These are phyloP conservation scores for Anseranas semipalmata DNA, from an alignment of 2,113 vertebrate species.

Conservation along the genomic window DNA sequence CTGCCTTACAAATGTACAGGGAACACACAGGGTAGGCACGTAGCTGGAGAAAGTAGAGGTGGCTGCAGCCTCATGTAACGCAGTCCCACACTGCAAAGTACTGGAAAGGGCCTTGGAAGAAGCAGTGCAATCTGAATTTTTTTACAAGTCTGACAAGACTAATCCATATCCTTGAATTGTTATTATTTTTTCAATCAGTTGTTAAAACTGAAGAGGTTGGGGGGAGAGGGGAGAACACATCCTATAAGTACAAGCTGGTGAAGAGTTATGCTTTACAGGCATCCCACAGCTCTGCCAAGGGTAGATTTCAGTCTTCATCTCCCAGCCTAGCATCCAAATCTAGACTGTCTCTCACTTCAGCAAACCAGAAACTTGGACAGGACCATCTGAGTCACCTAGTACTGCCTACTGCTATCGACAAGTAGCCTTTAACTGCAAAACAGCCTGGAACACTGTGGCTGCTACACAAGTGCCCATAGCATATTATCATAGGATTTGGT, in stretches of 20 bases:
- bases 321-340: background rate
- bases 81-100: background rate
- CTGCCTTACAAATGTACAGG: conserved; percentile 36
- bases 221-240: background rate
- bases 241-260: background rate
- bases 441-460: background rate
- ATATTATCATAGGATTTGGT: background rate
- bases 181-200: background rate
- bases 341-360: background rate
- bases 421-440: background rate
- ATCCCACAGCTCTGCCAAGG: background rate
- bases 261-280: background rate
- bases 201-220: background rate
- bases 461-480: accelerated
- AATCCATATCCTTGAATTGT: background rate
- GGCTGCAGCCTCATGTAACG: background rate
- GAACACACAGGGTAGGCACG: background rate
- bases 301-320: background rate
- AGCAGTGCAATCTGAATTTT: background rate
- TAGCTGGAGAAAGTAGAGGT: background rate
- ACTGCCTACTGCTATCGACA: background rate
- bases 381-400: background rate
- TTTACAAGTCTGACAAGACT: background rate
- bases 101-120: background rate
- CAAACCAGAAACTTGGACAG: background rate